Evolutionary conservation across 2,113 vertebrate genomes (phyloP), one percentile per base, ranked within the genome.

Genomic region (Nothocercus nigrocapillus): DNA sequence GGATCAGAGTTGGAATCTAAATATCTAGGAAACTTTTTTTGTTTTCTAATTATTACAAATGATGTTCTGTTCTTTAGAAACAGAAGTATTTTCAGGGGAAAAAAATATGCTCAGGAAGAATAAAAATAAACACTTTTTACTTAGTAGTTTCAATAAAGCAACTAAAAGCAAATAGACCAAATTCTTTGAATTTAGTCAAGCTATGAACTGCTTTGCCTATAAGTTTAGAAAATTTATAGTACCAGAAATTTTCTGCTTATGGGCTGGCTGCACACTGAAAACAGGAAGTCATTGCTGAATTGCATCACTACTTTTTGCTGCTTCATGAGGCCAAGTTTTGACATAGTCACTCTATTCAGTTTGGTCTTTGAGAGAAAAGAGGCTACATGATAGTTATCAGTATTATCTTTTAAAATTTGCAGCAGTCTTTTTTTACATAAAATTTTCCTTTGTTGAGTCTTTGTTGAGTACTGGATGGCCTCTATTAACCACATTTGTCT

Each of bases 11-110:
- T 95, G 87, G 59, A 91, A 85, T 85, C 82, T 95, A 83, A 85
- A 82, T 89, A 79, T 82, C 93, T 87, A 95, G 89, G 89, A 91
- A 96, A 85, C 51, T 61, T 95, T 94, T 94, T 94, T 93, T n/a
- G 13, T 94, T 90, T 93, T 77, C 87, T 94, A 89, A 94, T 97
- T 95, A 83, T 93, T 95, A 83, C 64, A 91, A 91, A 88, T 70
- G 8, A 74, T 83, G 30, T 89, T 95, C 79, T 93, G 76, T 81
- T 93, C 85, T 96, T 95, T 66, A 93, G 79, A 75, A 94, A 83
- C 19, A 81, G 49, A 70, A 56, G 14, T 68, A 59, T 88, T 88
- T 96, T 93, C 85, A 77, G 32, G 38, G 64, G 73, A 3, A 61
- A 74, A 91, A 59, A 7, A 85, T 91, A 75, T 16, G 51, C 34